Conservation (phyloP, 2,888 invertebrate species). For the Campaea margaritaria region DNA sequence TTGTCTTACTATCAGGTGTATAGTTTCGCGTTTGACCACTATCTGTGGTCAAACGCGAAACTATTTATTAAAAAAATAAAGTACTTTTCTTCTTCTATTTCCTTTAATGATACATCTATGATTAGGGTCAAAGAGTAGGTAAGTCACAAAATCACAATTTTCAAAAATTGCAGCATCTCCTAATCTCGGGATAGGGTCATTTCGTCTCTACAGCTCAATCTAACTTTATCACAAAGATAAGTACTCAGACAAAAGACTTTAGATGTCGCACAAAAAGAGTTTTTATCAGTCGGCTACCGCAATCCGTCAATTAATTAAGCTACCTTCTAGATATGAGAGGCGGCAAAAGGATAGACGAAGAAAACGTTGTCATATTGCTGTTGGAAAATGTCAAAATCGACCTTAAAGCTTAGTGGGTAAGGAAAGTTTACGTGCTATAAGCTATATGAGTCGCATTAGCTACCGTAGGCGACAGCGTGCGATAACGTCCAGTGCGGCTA, state of each 20-base stretch:
- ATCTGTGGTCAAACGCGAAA: no score
- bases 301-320: slow-evolving; percentile 80
- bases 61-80: no score
- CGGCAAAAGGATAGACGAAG: slow-evolving; percentile 67
- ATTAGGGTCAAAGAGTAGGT: no score
- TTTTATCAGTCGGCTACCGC: slow-evolving; percentile 70
- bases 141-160: no score
- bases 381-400: slow-evolving; percentile 42
- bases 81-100: no score
- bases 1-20: no score
- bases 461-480: slow-evolving; percentile 74
- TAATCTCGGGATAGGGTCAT: no score
- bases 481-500: slow-evolving; percentile 71
- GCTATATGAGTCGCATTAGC: slow-evolving; percentile 55
- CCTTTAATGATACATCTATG: no score
- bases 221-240: slow-evolving; percentile 58
- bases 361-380: slow-evolving; percentile 53
- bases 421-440: slow-evolving; percentile 41
- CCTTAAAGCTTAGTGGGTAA: slow-evolving; percentile 51
- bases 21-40: no score
- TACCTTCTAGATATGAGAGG: slow-evolving; percentile 71
- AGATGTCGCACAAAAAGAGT: slow-evolving; percentile 68
- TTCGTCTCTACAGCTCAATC: slow-evolving; percentile 22
- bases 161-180: no score
- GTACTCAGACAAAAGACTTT: slow-evolving; percentile 67